A percentile compares a stretch with the other conserved stretches of the same genome.
Evolutionary conservation across 2,888 invertebrate genomes (phyloP).

Genomic region (Perdita meconis): DNA sequence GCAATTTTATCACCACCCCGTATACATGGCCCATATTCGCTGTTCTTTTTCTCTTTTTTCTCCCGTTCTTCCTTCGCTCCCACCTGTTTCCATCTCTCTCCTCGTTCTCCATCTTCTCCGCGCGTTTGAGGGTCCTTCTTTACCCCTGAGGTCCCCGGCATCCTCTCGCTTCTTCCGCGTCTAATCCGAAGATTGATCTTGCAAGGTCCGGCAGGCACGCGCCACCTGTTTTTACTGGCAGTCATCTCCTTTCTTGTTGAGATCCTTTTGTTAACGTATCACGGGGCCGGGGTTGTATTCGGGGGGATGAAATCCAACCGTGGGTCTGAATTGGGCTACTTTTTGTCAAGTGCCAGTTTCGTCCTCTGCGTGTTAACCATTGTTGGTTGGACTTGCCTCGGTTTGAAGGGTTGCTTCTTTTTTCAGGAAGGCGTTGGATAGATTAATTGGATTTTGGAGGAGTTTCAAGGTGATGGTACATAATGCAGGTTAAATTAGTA

Average conservation of each 20-base stretch:
- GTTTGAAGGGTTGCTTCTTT: neutral
- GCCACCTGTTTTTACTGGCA: constrained; percentile 35
- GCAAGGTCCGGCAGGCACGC: constrained; percentile 24
- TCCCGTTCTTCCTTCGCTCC: neutral
- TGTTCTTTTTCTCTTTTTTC: neutral
- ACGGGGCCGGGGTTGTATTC: neutral
- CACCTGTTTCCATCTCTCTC: neutral
- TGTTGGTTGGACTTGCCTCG: neutral
- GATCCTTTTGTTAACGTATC: constrained; percentile 27
- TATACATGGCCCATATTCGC: constrained; percentile 19
- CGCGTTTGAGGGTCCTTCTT: neutral
- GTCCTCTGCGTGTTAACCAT: neutral
- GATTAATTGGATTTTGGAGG: no score
- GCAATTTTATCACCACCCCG: no score
- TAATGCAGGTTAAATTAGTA: no score
- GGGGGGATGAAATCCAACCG: neutral
- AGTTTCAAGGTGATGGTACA: no score
- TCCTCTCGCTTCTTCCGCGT: neutral
- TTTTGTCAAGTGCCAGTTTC: neutral
- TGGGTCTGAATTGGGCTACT: neutral
- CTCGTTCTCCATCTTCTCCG: neutral
- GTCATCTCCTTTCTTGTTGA: neutral
- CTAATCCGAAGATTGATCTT: constrained; percentile 57
- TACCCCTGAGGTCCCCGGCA: neutral
- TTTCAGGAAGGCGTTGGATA: no score